Base-by-base conservation (phyloP, 2,888 invertebrate genomes). In the Notodromas monacha region DNA sequence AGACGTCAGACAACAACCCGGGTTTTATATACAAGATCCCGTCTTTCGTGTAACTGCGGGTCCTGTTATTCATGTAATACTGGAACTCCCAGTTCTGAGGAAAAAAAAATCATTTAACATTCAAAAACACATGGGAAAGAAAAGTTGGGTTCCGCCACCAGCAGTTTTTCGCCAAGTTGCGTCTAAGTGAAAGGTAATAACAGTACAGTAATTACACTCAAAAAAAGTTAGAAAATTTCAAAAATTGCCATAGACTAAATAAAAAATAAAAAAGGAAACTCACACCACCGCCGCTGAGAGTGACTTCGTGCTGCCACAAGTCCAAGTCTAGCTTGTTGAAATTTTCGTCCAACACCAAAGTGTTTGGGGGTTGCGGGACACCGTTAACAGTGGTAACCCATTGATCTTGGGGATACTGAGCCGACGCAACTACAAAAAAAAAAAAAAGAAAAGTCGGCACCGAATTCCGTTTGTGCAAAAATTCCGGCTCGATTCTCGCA, bases 71-170 rank as follows among this genome's bases (percentile, higher is more conserved):
- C 38, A 46, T 55, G 44, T 65, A 65, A 49, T 61, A 61, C 45
- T 67, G 61, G 46, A 66, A 67, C 44, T 66, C 65, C 61, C 62
- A 61, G 44, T 65, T 65, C 62, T 67, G 41, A 16, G 46, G 49
- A 36, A 38, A 26, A 21, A 34, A 13, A 16, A 5, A 2, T 11
- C 11, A 16, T 12, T 32, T 6, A 10, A n/a, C n/a, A 14, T 2
- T 14, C 11, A 14, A 10, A 10, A 16, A 3, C 15, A 32, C 12
- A 15, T 14, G 8, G 5, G 28, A 31, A 31, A 32, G 8, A 11
- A 11, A 33, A n/a, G n/a, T n/a, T n/a, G n/a, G n/a, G n/a, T n/a
- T n/a, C n/a, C n/a, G n/a, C n/a, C n/a, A n/a, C n/a, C n/a, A n/a
- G n/a, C n/a, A n/a, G n/a, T n/a, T n/a, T n/a, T n/a, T n/a, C n/a